phyloP scores from a whole-genome alignment of 2,797 vertebrate genomes.

The Tinamus major region DNA sequence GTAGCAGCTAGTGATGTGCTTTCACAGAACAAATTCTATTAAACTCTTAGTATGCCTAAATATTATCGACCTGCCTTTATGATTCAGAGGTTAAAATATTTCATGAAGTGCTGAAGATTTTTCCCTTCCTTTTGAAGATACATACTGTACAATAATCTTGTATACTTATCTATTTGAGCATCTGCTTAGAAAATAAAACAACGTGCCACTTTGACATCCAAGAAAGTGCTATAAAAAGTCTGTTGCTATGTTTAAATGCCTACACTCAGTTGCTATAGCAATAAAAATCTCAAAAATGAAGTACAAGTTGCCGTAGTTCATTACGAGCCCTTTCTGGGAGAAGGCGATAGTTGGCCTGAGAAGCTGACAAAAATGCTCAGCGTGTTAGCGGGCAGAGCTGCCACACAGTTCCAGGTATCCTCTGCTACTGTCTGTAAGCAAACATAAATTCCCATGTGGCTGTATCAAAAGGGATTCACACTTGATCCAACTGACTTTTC shows the following conservation, averaged over 20 bases:
- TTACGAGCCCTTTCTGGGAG: slow-evolving; percentile 59
- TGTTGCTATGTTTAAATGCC: slow-evolving; percentile 64
- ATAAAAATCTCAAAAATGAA: slow-evolving; percentile 57
- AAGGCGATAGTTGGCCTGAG: neutral
- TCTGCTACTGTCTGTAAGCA: neutral
- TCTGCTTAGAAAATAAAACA: slow-evolving; percentile 74
- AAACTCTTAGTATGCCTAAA: neutral
- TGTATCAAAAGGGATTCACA: neutral
- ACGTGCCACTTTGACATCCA: slow-evolving; percentile 60
- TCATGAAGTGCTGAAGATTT: neutral
- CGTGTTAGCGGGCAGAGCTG: neutral
- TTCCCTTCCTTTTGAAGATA: slow-evolving; percentile 15
- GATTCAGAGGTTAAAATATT: neutral
- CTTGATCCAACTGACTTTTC: neutral
- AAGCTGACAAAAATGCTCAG: neutral
- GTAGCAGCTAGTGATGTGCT: neutral
- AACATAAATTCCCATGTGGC: neutral
- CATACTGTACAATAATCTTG: slow-evolving; percentile 10
- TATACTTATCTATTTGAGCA: slow-evolving; percentile 70
- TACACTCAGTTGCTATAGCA: slow-evolving; percentile 50
- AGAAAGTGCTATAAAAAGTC: slow-evolving; percentile 70
- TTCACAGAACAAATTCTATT: neutral
- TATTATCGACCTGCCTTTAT: neutral
- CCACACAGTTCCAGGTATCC: neutral
- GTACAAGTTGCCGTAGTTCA: slow-evolving; percentile 28